Evolutionary conservation across 92 coral and sea anemone species (phyloP), one percentile per base, ranked within the genome.

Genomic region (Parazoanthus atlanticus): DNA sequence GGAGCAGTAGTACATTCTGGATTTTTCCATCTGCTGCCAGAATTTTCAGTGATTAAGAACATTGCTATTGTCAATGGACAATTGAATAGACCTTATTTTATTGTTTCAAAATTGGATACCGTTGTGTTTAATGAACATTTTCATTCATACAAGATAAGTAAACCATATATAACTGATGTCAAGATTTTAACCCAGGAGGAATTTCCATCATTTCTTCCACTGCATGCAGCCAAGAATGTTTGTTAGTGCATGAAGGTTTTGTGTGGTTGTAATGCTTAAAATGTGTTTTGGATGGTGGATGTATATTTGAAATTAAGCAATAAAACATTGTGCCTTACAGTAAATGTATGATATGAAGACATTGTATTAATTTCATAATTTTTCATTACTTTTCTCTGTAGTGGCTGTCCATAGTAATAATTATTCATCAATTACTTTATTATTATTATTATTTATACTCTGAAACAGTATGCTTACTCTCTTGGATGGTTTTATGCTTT

Each of bases 1-100:
- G 92, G 92, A 89, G 89, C 89, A 56, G 86, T 90, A 34, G 81
- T 90, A 52, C 90, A 90, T 64, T 38, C 84, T 76, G 86, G 92
- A 79, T 90, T 90, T 90, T 70, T 76, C 61, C 90, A 85, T 67
- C 80, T 90, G 25, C 30, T 90, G 79, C 92, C 92, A 75, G 79
- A 73, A n/a, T 90, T 90, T 90, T 85, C 92, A 85, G 36, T 90
- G 29, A 90, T 86, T 31, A 72, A 86, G 75, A 86, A 90, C 31
- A 86, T 90, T 86, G 82, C 81, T 15, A 74, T 90, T 78, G 90
- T 90, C 34, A 88, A 86, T 86, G 92, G 81, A 61, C 82, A 86
- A 29, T 86, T 90, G 54, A 70, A 79, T 80, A 86, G 92, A 41
- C 88, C 78, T 64, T 86, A 56, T 79, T 90, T 90, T 78, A 36